Evolutionary conservation across 1,140 invertebrate species (phyloP), one percentile per base, ranked within the genome.

Genomic region (Hyles vespertilio): DNA sequence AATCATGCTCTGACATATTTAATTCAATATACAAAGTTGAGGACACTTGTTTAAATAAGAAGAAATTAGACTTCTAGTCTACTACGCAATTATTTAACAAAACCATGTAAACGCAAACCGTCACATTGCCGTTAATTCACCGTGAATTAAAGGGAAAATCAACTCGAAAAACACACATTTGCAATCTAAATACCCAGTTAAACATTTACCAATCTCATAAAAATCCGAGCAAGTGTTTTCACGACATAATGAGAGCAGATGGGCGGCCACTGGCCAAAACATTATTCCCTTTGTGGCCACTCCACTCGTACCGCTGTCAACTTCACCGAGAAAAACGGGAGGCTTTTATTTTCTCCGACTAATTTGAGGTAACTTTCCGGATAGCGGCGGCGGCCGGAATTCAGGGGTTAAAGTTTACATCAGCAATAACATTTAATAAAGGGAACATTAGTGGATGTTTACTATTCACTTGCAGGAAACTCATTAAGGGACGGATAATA

Each of bases 281-380:
- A 63, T 57, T 61, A 59, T 69, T 51, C 60, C 51, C 52, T 56
- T 51, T 49, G 60, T 45, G 53, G 48, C 58, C 62, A 64, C 63
- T 71, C 66, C 51, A 61, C 33, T 12, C 58, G 50, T 52, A 53
- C 72, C 65, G 64, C 63, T 72, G 65, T 68, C 69, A 67, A 53
- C 53, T 56, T 53, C 44, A 22, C 53, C 46, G 49, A 58, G 61
- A 47, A 65, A 72, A 74, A 72, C 61, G 67, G 65, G 61, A 22
- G 60, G 61, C 9, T 71, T 77, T 77, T 79, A 68, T 79, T 76
- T 72, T 75, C 68, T 62, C 59, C 56, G 55, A 55, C 70, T 71
- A 75, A 74, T 74, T 72, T 75, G 72, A 70, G 67, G 69, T 74
- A 61, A 67, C 63, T 70, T 56, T 68, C 58, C 61, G 66, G 67